A percentile compares a stretch with the other conserved stretches of the same genome.
Conservation (phyloP, 92 coral and sea anemone genomes). For the Phenganax subtilis region DNA sequence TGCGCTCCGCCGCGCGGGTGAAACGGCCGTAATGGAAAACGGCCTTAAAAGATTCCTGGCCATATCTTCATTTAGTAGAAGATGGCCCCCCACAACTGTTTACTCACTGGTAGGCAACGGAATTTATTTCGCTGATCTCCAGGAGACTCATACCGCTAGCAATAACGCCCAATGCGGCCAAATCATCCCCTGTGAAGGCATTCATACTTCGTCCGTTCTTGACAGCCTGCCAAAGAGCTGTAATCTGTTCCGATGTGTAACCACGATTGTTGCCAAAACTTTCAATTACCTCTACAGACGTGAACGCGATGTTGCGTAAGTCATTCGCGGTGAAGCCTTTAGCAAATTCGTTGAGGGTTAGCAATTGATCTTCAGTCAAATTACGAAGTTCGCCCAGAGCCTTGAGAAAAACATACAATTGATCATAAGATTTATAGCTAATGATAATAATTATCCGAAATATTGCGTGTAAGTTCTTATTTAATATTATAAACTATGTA, state of each 20-base stretch:
- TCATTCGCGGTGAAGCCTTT: slow-evolving; percentile 58
- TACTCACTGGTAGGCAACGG: slow-evolving; percentile 55
- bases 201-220: slow-evolving; percentile 45
- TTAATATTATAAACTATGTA: background rate
- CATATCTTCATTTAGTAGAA: too few relatives aligned
- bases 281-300: slow-evolving; percentile 62
- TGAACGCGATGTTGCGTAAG: slow-evolving; percentile 48
- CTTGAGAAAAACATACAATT: slow-evolving; percentile 17
- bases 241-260: slow-evolving; percentile 52
- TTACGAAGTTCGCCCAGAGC: slow-evolving; percentile 49
- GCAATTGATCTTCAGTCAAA: slow-evolving; percentile 66
- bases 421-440: background rate
- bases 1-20: too few relatives aligned
- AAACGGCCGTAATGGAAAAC: background rate
- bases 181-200: slow-evolving; percentile 59
- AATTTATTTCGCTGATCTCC: slow-evolving; percentile 46
- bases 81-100: too few relatives aligned
- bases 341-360: slow-evolving; percentile 56
- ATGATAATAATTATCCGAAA: background rate
- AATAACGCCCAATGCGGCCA: slow-evolving; percentile 58
- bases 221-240: slow-evolving; percentile 45
- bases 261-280: slow-evolving; percentile 60
- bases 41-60: background rate
- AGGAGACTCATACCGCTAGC: slow-evolving; percentile 55
- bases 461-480: too few relatives aligned